Evolutionary conservation across 2,888 invertebrate species (phyloP), one percentile per base, ranked within the genome.

Genomic region (Bombylius discolor): DNA sequence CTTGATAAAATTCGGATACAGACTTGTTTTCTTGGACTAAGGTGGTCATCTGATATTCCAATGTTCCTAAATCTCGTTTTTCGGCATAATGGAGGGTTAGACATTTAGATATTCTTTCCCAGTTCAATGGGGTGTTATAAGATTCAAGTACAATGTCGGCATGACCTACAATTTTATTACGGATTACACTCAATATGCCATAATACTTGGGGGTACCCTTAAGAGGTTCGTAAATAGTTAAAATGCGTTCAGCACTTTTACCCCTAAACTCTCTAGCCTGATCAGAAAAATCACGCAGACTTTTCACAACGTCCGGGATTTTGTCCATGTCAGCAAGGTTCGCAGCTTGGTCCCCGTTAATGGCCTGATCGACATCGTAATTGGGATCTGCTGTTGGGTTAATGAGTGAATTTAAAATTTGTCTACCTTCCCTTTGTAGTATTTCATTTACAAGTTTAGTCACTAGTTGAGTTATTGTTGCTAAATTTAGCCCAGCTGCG

Each of bases 171-270:
- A 53, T 53, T 49, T 53, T 53, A 44, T 54, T 54, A 3, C 49
- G 13, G 3, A 54, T 54, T 23, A 50, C 50, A 46, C 50, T 49
- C 5, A 54, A 23, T 14, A 50, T 54, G 6, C 58, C 61, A 42
- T 47, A 59, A 39, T 59, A 59, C 48, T 54, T 61, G 8, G 52
- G 46, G 5, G 58, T 56, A 32, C 54, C 54, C 44, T 51, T 52
- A 5, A 59, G 13, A n/a, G 14, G 39, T 5, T 56, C 56, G 50
- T 61, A 58, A 6, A 56, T 42, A 34, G 31, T 44, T 11, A 61
- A 34, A 8, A 59, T 56, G 13, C 55, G 33, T 31, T 61, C 59
- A 6, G 58, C 59, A 45, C 58, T 58, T 53, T 58, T 56, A 5
- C 34, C 44, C 59, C 46, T 45, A 14, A 55, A 57, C 36, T 59